Percentiles rank a stretch among this genome's conserved stretches.
Conservation (phyloP, 2,113 vertebrate genomes). For the Meleagris gallopavo region DNA sequence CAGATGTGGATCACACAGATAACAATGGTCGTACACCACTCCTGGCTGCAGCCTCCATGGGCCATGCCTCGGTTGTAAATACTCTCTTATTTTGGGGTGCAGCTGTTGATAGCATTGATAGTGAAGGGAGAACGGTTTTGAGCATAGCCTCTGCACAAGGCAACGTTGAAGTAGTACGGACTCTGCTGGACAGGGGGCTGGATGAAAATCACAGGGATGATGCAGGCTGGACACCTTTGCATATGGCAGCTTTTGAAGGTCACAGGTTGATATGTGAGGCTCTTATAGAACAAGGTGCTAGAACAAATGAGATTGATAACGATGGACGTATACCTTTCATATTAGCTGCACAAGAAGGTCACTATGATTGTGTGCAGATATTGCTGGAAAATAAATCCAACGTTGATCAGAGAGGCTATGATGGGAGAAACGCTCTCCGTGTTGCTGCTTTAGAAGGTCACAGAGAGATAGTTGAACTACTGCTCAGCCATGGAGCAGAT, state of each 20-base stretch:
- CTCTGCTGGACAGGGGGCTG: conserved; percentile 96
- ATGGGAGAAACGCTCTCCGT: conserved; percentile 92
- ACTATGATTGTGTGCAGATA: conserved; percentile 96
- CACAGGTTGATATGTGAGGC: conserved; percentile 95
- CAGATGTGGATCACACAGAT: conserved; percentile 96
- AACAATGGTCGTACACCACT: conserved; percentile 95
- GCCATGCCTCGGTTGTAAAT: conserved; percentile 95
- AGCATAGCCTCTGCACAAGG: conserved; percentile 98
- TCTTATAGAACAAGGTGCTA: conserved; percentile 96
- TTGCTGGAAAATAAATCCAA: conserved; percentile 93
- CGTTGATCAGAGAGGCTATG: conserved; percentile 93
- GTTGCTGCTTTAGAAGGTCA: conserved; percentile 95
- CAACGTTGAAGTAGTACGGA: conserved; percentile 96
- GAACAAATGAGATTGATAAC: conserved; percentile 94
- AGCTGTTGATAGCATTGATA: conserved; percentile 96
- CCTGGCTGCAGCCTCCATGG: conserved; percentile 98
- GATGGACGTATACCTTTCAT: conserved; percentile 95
- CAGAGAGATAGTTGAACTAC: conserved; percentile 92
- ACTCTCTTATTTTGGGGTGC: conserved; percentile 97
- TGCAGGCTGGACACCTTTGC: conserved; percentile 96
- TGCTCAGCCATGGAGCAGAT: conserved; percentile 91
- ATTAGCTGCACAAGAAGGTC: conserved; percentile 93
- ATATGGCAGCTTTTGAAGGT: conserved; percentile 98
- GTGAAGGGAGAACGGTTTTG: conserved; percentile 95
- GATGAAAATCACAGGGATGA: conserved; percentile 98